Evolutionary conservation across 1,140 invertebrate species (phyloP), one percentile per base, ranked within the genome.

Genomic region (Cotesia glomerata): DNA sequence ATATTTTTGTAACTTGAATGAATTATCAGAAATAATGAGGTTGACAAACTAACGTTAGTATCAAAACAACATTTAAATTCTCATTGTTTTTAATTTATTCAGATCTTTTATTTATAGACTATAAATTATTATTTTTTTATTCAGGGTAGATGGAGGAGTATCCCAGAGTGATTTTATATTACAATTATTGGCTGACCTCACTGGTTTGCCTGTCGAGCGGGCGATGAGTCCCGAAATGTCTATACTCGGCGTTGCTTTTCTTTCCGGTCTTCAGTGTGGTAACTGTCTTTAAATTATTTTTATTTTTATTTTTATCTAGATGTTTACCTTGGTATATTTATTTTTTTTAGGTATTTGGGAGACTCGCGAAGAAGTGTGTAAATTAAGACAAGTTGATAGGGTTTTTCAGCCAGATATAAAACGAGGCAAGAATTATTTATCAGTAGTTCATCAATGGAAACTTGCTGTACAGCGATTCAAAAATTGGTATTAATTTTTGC

Each of bases 131-230:
- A 13, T 61, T 61, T 68, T 26, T 64, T 36, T 51, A 86, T 90
- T 18, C 81, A 97, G 96, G 77, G 90, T 95, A 52, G 95, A 97
- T 85, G 97, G 97, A n/a, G 97, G 97, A 34, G 96, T 99, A 14
- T 93, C 95, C 0, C 91, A 91, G 70, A 98, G 97, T 85, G 92
- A 97, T 84, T 98, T 98, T 81, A 87, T 98, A 1, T 91, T 94
- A 76, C 96, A 98, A 86, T 85, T 96, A 34, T 89, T 98, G 62
- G 91, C 95, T 4, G 94, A 98, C 86, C 85, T 97, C 35, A 93
- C 92, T 4, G 90, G 90, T 1, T 80, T 95, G 51, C 80, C 85
- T 11, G 92, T 98, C 11, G 93, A 97, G 79, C 87, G 96, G 62
- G 86, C 91, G 0, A 78, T 79, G 0, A 89, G 88, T 65, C 85